These are phyloP conservation scores for Drosophila melanica DNA, from an alignment of 1,140 invertebrate genomes.

Conservation along the genomic window DNA sequence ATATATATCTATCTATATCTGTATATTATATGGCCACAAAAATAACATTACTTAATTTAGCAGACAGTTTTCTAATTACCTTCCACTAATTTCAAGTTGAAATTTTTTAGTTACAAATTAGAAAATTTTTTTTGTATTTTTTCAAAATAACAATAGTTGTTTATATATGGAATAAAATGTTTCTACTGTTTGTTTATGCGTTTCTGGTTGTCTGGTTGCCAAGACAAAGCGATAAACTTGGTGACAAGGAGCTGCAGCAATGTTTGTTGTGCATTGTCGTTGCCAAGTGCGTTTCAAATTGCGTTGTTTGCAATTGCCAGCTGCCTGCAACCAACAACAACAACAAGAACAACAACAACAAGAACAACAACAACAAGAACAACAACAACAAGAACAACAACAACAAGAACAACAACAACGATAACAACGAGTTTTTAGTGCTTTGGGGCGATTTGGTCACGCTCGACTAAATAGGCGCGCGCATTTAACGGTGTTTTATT, in stretches of 20 bases:
- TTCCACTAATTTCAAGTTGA: too few species aligned
- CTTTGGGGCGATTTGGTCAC: constrained; percentile 29
- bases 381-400: constrained; percentile 18
- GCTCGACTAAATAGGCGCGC: constrained; percentile 41
- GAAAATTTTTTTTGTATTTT: too few species aligned
- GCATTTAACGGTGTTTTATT: constrained; percentile 55
- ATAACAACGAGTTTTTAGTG: constrained; percentile 6
- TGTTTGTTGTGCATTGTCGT: constrained; percentile 15
- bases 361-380: constrained; percentile 4
- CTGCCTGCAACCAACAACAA: constrained; percentile 19
- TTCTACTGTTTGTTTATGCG: neutral
- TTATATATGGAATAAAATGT: too few species aligned
- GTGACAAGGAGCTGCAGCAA: neutral
- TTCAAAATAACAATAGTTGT: too few species aligned
- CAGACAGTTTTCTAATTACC: too few species aligned
- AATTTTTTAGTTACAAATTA: too few species aligned
- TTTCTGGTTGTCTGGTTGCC: neutral
- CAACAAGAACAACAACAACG: constrained; percentile 1
- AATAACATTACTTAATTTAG: too few species aligned
- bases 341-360: constrained; percentile 13
- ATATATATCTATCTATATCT: too few species aligned
- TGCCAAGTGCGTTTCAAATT: constrained; percentile 36
- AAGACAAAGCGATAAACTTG: neutral
- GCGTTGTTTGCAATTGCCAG: constrained; percentile 27
- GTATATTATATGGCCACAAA: too few species aligned